Percentiles rank a stretch among this genome's conserved stretches.
phyloP scores from a whole-genome alignment of 2,888 invertebrate genomes.

The Volucella inflata region DNA sequence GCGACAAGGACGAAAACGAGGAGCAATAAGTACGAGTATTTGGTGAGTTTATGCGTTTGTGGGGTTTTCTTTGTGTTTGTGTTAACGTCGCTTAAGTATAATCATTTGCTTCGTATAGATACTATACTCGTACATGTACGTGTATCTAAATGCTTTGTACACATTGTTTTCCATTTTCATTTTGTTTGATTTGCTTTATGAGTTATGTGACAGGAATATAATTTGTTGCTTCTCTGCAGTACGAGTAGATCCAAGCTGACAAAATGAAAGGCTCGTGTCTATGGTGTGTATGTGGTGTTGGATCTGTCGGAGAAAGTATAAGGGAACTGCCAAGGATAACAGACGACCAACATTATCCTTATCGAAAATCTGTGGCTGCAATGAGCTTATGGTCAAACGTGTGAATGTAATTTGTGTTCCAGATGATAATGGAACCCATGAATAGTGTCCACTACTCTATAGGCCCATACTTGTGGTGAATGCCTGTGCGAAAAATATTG shows the following conservation, averaged over 20 bases:
- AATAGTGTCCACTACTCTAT: not conserved
- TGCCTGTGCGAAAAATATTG: too few relatives aligned
- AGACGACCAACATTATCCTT: slow-evolving; percentile 54
- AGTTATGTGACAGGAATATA: slow-evolving; percentile 64
- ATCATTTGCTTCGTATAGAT: slow-evolving; percentile 20
- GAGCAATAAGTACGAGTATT: too few relatives aligned
- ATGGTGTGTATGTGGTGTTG: not conserved
- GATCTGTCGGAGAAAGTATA: not conserved
- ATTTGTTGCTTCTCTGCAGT: slow-evolving; percentile 41
- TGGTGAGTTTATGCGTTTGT: not conserved
- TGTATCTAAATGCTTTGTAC: slow-evolving; percentile 35
- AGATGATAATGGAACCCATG: slow-evolving; percentile 8
- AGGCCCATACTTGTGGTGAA: too few relatives aligned
- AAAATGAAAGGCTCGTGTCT: not conserved
- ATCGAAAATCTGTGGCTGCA: slow-evolving; percentile 53
- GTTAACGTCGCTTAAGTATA: slow-evolving; percentile 22
- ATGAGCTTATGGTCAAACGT: slow-evolving; percentile 47
- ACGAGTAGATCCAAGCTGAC: not conserved
- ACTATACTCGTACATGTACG: slow-evolving; percentile 18
- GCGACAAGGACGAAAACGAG: not conserved
- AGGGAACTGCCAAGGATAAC: slow-evolving; percentile 26
- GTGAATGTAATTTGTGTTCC: slow-evolving; percentile 50
- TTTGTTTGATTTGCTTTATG: slow-evolving; percentile 58
- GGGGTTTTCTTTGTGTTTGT: not conserved
- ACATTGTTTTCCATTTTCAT: slow-evolving; percentile 55